These are phyloP conservation scores for Phalanger gymnotis DNA, from an alignment of 2,797 vertebrate species.

Conservation along the genomic window DNA sequence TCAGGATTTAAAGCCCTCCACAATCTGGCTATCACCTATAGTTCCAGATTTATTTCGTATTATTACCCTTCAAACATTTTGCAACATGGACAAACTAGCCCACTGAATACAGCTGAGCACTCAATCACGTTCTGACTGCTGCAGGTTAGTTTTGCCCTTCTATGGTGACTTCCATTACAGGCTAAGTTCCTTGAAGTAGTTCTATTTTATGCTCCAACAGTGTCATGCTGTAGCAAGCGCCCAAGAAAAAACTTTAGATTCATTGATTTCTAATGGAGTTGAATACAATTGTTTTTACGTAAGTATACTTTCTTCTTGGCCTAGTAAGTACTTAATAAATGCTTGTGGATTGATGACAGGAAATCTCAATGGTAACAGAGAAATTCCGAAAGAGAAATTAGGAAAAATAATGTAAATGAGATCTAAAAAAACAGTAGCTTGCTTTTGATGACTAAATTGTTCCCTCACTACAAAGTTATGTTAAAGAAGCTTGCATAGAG, in stretches of 20 bases:
- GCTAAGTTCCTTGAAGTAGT: background rate
- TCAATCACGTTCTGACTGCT: background rate
- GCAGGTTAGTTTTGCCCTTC: background rate
- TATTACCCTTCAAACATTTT: background rate
- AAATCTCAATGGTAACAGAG: background rate
- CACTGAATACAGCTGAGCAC: too few relatives aligned
- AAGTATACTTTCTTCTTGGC: background rate
- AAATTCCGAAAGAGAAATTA: constrained; percentile 45
- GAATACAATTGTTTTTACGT: background rate
- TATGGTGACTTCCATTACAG: background rate
- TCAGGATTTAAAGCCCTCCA: background rate
- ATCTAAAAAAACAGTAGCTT: background rate
- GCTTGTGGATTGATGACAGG: background rate
- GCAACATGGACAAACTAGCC: too few relatives aligned
- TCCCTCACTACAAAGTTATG: constrained; percentile 34
- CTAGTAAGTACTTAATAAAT: background rate
- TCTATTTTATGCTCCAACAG: background rate
- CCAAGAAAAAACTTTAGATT: background rate
- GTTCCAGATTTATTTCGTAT: background rate
- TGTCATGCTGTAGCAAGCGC: background rate
- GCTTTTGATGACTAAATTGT: constrained; percentile 5
- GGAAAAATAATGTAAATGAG: constrained; percentile 9
- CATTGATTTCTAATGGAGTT: background rate
- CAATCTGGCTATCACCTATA: background rate
- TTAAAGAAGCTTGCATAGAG: constrained; percentile 11